Conservation (phyloP, 1,140 invertebrate genomes). For the Drosophila kepulauana region DNA sequence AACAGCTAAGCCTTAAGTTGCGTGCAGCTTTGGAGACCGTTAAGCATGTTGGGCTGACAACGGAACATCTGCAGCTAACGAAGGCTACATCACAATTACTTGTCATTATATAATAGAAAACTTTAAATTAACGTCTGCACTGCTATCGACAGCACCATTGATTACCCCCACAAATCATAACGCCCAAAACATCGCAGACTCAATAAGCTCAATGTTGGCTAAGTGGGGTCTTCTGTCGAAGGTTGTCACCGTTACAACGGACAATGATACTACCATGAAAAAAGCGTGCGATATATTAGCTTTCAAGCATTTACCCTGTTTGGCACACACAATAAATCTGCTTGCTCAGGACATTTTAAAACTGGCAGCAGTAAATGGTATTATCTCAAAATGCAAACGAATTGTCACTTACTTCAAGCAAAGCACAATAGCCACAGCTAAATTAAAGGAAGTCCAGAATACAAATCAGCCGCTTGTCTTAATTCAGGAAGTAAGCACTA, state of each 20-base stretch:
- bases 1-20: not conserved
- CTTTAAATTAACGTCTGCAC: conserved; percentile 9
- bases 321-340: conserved; percentile 13
- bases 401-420: conserved; percentile 10
- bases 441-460: conserved; percentile 14
- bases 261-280: conserved; percentile 19
- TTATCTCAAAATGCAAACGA: conserved; percentile 9
- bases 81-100: conserved; percentile 3
- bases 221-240: conserved; percentile 1
- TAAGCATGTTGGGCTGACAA: conserved; percentile 7
- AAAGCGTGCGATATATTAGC: conserved; percentile 15
- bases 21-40: not conserved
- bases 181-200: conserved; percentile 14
- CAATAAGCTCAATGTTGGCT: not conserved
- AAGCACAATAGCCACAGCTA: conserved; percentile 12
- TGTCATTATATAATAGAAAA: not conserved
- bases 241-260: not conserved
- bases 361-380: not conserved
- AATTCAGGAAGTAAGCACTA: conserved; percentile 3
- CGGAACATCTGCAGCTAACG: not conserved
- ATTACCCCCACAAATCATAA: conserved; percentile 7
- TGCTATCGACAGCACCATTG: conserved; percentile 4
- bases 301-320: conserved; percentile 13
- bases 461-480: not conserved
- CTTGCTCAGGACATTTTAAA: conserved; percentile 3